Evolutionary conservation across 2,888 invertebrate genomes (phyloP).

Genomic region (Theodoxus fluviatilis): DNA sequence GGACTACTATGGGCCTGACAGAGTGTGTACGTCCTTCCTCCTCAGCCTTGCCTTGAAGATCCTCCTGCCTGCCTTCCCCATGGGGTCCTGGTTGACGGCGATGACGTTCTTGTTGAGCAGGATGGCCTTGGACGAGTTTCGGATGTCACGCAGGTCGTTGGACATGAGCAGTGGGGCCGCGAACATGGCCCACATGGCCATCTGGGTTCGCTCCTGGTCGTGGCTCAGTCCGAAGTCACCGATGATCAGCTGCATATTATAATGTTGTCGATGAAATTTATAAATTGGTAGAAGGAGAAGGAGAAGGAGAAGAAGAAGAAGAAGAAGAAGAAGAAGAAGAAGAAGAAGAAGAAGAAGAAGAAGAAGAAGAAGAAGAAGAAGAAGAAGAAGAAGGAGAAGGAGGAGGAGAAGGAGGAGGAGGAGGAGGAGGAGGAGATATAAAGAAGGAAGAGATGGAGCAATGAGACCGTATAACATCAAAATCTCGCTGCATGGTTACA

Average conservation of each 20-base stretch:
- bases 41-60: conserved; percentile 62
- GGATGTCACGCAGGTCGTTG: conserved; percentile 87
- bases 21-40: neutral
- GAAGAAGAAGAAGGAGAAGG: too few species aligned
- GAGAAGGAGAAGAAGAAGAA: too few species aligned
- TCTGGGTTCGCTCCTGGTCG: conserved; percentile 93
- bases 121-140: conserved; percentile 89
- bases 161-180: conserved; percentile 97
- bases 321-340: too few species aligned
- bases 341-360: too few species aligned
- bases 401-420: too few species aligned
- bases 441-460: too few species aligned
- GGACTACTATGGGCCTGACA: neutral
- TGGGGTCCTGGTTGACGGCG: conserved; percentile 89
- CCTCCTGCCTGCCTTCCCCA: conserved; percentile 89
- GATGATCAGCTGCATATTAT: conserved; percentile 78
- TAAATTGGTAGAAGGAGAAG: too few species aligned
- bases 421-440: too few species aligned
- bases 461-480: too few species aligned
- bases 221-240: conserved; percentile 94
- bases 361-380: too few species aligned
- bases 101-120: conserved; percentile 91
- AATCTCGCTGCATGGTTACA: too few species aligned
- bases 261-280: too few species aligned
- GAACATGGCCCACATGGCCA: conserved; percentile 94